Conservation (phyloP, 2,113 vertebrate genomes). For the Dromiciops gliroides region DNA sequence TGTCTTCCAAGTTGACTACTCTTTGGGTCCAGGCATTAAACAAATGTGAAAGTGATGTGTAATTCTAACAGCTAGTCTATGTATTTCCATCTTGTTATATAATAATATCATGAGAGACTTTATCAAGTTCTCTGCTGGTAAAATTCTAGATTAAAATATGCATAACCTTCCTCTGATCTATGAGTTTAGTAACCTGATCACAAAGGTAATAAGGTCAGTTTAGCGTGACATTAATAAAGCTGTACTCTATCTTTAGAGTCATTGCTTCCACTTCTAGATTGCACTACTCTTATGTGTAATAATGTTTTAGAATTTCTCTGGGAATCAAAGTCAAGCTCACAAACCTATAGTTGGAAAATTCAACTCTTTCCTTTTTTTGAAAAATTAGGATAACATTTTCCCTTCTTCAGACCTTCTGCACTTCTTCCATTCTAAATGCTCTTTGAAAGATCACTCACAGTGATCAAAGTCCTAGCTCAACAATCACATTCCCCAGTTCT, state of each 20-base stretch:
- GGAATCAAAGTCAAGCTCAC: neutral
- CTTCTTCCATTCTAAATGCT: neutral
- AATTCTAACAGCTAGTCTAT: neutral
- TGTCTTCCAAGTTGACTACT: neutral
- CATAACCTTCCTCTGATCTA: neutral
- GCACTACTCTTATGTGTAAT: neutral
- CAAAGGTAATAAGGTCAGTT: neutral
- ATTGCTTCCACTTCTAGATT: neutral
- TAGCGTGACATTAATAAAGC: neutral
- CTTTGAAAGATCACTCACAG: neutral
- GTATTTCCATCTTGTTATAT: neutral
- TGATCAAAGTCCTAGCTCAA: neutral
- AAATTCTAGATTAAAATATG: neutral
- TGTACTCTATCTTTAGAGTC: neutral
- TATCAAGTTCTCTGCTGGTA: neutral
- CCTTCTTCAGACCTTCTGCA: neutral
- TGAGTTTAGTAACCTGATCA: neutral
- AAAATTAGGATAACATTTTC: neutral
- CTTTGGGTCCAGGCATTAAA: neutral
- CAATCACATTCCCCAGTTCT: neutral
- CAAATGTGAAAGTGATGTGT: neutral
- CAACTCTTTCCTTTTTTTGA: neutral
- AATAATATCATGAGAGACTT: neutral
- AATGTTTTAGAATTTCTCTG: neutral
- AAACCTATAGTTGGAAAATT: neutral